These are phyloP conservation scores for Listronotus bonariensis DNA, from an alignment of 1,140 invertebrate genomes.

Conservation along the genomic window DNA sequence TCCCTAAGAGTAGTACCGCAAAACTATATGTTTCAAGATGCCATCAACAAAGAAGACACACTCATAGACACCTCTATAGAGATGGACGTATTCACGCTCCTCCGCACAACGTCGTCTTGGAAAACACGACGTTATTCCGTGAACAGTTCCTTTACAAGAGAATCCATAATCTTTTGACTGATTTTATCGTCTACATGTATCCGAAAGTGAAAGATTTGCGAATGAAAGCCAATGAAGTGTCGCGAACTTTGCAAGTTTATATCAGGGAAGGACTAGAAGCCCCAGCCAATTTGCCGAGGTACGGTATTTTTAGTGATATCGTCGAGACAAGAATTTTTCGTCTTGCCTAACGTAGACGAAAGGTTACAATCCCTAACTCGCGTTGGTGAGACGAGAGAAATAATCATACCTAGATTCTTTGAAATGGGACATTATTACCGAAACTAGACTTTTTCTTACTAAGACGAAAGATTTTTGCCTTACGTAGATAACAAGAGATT, in stretches of 20 bases:
- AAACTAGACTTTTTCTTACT: too few species aligned
- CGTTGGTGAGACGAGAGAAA: too few species aligned
- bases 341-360: too few species aligned
- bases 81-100: conserved; percentile 80
- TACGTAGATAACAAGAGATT: too few species aligned
- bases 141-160: conserved; percentile 85
- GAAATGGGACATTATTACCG: too few species aligned
- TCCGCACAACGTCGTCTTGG: conserved; percentile 73
- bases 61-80: conserved; percentile 77
- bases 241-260: conserved; percentile 80
- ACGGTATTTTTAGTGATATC: not conserved
- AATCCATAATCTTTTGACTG: conserved; percentile 84
- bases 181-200: conserved; percentile 93
- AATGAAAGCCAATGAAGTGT: conserved; percentile 86
- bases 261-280: conserved; percentile 80
- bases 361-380: too few species aligned
- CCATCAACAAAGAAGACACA: conserved; percentile 75
- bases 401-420: too few species aligned
- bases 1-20: conserved; percentile 70
- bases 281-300: conserved; percentile 70
- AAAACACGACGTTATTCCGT: conserved; percentile 66
- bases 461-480: too few species aligned
- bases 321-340: too few species aligned
- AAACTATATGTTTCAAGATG: conserved; percentile 45
- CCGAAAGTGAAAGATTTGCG: conserved; percentile 84